phyloP scores from a whole-genome alignment of 2,797 vertebrate genomes.

The Selene dorsalis region DNA sequence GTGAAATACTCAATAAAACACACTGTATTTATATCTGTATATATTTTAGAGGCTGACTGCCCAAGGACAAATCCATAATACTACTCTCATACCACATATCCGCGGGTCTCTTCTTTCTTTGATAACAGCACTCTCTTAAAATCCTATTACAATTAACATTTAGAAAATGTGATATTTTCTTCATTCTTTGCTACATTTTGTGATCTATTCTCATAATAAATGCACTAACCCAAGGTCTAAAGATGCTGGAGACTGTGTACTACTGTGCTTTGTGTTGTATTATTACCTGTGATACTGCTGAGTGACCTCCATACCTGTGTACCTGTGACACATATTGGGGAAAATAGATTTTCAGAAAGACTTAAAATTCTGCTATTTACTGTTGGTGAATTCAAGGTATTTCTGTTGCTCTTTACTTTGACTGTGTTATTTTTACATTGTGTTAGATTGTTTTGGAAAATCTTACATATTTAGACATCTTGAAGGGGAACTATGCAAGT shows the following conservation, averaged over 20 bases:
- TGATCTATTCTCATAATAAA: background rate
- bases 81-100: background rate
- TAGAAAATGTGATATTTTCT: background rate
- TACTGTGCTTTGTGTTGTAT: background rate
- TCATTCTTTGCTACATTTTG: background rate
- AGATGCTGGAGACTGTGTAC: background rate
- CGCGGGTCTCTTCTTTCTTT: background rate
- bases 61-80: conserved; percentile 23
- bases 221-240: background rate
- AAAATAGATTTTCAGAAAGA: background rate
- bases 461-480: no score
- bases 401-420: no score
- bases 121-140: background rate
- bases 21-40: no score
- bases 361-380: background rate
- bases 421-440: no score
- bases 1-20: background rate
- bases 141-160: background rate
- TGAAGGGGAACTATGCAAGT: no score
- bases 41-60: conserved; percentile 13
- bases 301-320: background rate
- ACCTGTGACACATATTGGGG: background rate
- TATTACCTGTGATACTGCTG: background rate
- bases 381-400: background rate
- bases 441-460: no score